phyloP scores from a whole-genome alignment of 2,113 vertebrate genomes.

The Campylorhamphus procurvoides region DNA sequence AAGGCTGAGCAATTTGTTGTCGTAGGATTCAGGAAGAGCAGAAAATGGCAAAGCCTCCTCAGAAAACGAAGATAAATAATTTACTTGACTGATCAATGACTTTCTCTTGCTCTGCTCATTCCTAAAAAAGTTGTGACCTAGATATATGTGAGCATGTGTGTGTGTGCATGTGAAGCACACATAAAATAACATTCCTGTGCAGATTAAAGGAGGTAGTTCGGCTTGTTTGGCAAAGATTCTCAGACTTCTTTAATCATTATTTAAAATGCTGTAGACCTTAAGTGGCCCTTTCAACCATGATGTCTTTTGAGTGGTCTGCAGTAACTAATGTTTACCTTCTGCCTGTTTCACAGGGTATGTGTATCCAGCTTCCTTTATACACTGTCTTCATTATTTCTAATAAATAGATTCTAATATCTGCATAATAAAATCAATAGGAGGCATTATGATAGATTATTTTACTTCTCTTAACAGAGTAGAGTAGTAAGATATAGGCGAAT shows the following conservation, averaged over 20 bases:
- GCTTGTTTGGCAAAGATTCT: slow-evolving; percentile 21
- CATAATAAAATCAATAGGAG: neutral
- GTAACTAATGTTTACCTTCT: neutral
- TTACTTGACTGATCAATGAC: neutral
- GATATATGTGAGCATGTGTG: neutral
- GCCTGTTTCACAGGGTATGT: neutral
- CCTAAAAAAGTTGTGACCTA: neutral
- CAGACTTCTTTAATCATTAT: neutral
- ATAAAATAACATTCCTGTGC: slow-evolving; percentile 28
- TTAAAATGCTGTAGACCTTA: neutral
- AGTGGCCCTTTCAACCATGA: neutral
- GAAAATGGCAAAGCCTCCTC: neutral
- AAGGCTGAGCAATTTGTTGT: neutral
- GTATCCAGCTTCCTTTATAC: neutral
- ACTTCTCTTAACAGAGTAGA: neutral
- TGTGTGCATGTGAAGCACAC: neutral
- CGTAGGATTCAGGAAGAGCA: neutral
- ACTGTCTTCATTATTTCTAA: neutral
- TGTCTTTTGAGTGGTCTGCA: neutral
- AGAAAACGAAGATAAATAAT: slow-evolving; percentile 5
- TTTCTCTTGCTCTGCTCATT: neutral
- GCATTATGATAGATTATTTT: neutral
- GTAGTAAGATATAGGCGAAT: neutral
- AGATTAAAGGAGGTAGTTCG: neutral
- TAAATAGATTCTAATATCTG: neutral